Base-by-base conservation (phyloP, 2,113 vertebrate species). In the Puffinus mauretanicus region DNA sequence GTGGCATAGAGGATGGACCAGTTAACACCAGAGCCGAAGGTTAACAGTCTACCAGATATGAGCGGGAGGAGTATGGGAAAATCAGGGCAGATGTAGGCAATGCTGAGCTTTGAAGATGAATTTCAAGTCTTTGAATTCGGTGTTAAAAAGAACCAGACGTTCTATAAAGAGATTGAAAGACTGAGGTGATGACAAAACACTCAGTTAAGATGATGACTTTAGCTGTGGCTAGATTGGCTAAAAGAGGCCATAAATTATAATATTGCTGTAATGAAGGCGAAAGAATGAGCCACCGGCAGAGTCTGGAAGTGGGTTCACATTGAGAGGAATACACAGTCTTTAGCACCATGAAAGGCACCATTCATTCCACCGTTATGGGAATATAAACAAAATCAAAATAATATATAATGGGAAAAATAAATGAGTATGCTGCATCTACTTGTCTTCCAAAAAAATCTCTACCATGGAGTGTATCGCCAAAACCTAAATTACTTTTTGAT, bases 371-470 rank as follows among this genome's bases (percentile, higher is more conserved):
- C 51, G 30, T 46, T 71, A 62, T 16, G 40, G 20, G 44, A 88
- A 76, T 66, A 93, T 26, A 90, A 94, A 83, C 61, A 79, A 94
- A 93, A 90, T 24, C 42, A 87, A 86, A 91, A 65, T 76, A 3
- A 64, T 36, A 44, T 27, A 49, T 16, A 77, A 79, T 15, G 20
- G 30, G 49, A 7, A 80, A 88, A 89, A 95, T 44, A 83, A 87
- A 88, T 18, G 14, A 10, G 11, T 34, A 16, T 72, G 26, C 38
- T 72, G 7, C 52, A 10, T 54, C 71, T 83, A 46, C 49, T 72
- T 32, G 16, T 72, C 52, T 82, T 87, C 77, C 58, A 65, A 44
- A n/a, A 77, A 88, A 91, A 73, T 76, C 40, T 86, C 57, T 83
- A 61, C 22, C 52, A 61, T 46, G 13, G 9, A 70, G 16, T 71